Percentiles rank a stretch among this genome's conserved stretches.
Evolutionary conservation across 2,888 invertebrate genomes (phyloP).

Genomic region (Drosophila macrothrix): DNA sequence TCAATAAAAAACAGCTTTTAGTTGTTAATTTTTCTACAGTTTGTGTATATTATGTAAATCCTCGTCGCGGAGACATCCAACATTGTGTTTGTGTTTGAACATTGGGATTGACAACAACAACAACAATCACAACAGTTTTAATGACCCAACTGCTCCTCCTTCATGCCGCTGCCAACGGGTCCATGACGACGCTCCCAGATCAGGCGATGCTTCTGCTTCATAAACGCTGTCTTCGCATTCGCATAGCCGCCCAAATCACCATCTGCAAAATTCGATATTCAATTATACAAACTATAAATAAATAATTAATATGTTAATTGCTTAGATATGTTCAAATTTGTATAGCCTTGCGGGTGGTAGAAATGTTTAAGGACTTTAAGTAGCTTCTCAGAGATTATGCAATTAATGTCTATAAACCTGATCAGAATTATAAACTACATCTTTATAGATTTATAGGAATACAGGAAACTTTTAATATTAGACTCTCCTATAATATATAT

Average conservation of each 20-base stretch:
- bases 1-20: not conserved
- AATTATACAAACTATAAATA: not conserved
- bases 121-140: slow-evolving; percentile 33
- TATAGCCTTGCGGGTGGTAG: not conserved
- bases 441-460: not conserved
- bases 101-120: not conserved
- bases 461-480: not conserved
- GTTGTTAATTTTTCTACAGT: slow-evolving; percentile 20
- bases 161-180: slow-evolving; percentile 89
- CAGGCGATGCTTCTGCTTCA: slow-evolving; percentile 99
- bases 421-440: not conserved
- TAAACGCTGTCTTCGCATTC: slow-evolving; percentile 91
- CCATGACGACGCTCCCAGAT: slow-evolving; percentile 98
- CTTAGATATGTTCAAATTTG: not conserved
- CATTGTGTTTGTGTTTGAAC: slow-evolving; percentile 27
- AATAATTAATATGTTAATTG: not conserved
- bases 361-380: not conserved
- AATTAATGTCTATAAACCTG: not conserved
- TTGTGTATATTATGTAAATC: slow-evolving; percentile 51
- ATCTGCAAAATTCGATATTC: slow-evolving; percentile 87
- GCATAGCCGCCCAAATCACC: slow-evolving; percentile 94
- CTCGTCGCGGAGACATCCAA: slow-evolving; percentile 40
- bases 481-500: not conserved
- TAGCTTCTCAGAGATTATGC: not conserved
- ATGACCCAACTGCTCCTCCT: slow-evolving; percentile 69